Base-by-base conservation (phyloP, 2,888 invertebrate genomes). In the Acleris emargana region DNA sequence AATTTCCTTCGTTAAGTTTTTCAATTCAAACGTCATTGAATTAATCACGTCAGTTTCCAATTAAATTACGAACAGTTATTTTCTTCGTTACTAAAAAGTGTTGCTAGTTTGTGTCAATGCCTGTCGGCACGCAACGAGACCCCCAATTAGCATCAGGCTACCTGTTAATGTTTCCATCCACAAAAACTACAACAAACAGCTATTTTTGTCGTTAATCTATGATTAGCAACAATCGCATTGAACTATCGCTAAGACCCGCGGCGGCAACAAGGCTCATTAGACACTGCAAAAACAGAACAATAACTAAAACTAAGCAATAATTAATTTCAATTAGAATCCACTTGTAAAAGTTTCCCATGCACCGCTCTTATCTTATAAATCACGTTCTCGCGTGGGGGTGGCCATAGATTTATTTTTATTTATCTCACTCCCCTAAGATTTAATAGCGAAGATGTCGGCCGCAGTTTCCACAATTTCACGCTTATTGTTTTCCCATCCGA, bases 401-500 rank as follows among this genome's bases (percentile, higher is more conserved):
- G 78, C 73, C 76, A 73, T 82, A 83, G 89, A 91, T 91, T 91
- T 91, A 91, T 91, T 91, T 91, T 91, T 91, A 92, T 91, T 91
- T 92, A 91, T 91, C 84, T 90, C 89, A 85, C 89, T 86, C 89
- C 91, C 91, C 90, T 78, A 90, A 91, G 91, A 91, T 90, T 90
- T 91, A 91, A 89, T 88, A 83, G 86, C 87, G 75, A 83, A 90
- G 86, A 89, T 86, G 87, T 86, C 89, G 85, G 76, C 82, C 87
- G 75, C 89, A 89, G 90, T 91, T 92, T 92, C 91, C 92, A 92
- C 92, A 91, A 92, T 92, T 92, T 92, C 92, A 91, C 92, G 92
- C 92, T 91, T 91, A 92, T 92, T 92, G 92, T 92, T 92, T 92
- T 91, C 91, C 91, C 91, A 91, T 92, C 92, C 89, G 82, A 90